Evolutionary conservation across 2,113 vertebrate genomes (phyloP), one percentile per base, ranked within the genome.

Genomic region (Colistium nudipinnis): DNA sequence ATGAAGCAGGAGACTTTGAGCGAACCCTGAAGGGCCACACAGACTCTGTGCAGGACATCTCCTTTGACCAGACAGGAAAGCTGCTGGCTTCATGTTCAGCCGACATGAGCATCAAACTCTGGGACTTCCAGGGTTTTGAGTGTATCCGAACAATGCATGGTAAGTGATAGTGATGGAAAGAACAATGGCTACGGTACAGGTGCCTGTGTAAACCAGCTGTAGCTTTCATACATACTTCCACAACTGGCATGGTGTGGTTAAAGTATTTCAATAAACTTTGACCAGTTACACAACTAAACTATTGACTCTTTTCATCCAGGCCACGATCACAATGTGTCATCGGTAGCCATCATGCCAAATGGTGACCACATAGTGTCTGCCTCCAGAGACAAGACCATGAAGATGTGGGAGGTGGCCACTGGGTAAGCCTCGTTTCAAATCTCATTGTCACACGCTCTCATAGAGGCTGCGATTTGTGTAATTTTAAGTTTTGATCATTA

Each of bases 321-420:
- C 90, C 98, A 99, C 51, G 98, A 98, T 90, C 98, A 99, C 91
- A 99, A 99, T 54, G 97, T 99, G 92, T 99, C 98, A 48, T 99
- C 98, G 56, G 97, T 99, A 94, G 96, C 96, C 90, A 98, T 99
- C 91, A 98, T 99, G 98, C 97, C 98, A 89, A 99, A 99, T 39
- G 98, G 96, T 89, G 98, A 99, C 94, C 96, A 99, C 91, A 98
- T 99, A 94, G 95, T 99, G 75, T 99, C 98, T 83, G 98, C 96
- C 79, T 99, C 98, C 82, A 96, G 98, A 94, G 98, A 99, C 93
- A 99, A 98, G 94, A 98, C 96, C 91, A 99, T 99, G 83, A 99
- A 99, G 93, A 98, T 99, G 97, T 99, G 98, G 98, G 97, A 99
- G 90, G 96, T 99, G 76, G 96, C 98, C 56, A 99, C 98, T 94